These are phyloP conservation scores for Phoenoteleia sp. DNA, from an alignment of 2,888 invertebrate genomes.

Conservation along the genomic window DNA sequence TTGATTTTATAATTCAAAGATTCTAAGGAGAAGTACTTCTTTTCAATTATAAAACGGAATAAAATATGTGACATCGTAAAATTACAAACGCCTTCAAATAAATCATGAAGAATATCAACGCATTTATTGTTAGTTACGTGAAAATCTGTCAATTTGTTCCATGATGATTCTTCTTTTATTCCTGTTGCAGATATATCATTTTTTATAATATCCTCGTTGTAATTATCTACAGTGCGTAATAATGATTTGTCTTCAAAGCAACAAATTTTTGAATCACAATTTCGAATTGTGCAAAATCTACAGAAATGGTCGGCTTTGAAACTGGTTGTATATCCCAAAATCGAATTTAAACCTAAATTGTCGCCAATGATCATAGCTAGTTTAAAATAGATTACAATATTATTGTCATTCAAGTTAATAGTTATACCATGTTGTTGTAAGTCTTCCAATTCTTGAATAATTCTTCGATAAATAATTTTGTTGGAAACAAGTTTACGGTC, in stretches of 20 bases:
- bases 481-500: conserved; percentile 30
- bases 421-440: conserved; percentile 15
- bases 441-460: conserved; percentile 19
- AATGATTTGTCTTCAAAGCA: conserved; percentile 5
- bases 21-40: conserved; percentile 3
- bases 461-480: conserved; percentile 7
- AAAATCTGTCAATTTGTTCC: conserved; percentile 31
- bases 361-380: conserved; percentile 23
- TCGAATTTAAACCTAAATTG: conserved; percentile 27
- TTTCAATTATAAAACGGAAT: background rate
- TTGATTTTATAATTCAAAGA: background rate
- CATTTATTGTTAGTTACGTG: conserved; percentile 45
- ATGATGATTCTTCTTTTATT: conserved; percentile 33
- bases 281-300: conserved; percentile 41
- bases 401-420: background rate
- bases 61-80: background rate
- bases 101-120: conserved; percentile 39
- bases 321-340: conserved; percentile 18
- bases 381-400: conserved; percentile 6
- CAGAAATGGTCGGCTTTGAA: conserved; percentile 24
- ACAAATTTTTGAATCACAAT: background rate
- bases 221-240: conserved; percentile 3
- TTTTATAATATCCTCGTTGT: background rate
- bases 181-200: background rate
- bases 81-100: conserved; percentile 17